Evolutionary conservation across 2,797 vertebrate genomes (phyloP).

Genomic region (Hemitrygon akajei): DNA sequence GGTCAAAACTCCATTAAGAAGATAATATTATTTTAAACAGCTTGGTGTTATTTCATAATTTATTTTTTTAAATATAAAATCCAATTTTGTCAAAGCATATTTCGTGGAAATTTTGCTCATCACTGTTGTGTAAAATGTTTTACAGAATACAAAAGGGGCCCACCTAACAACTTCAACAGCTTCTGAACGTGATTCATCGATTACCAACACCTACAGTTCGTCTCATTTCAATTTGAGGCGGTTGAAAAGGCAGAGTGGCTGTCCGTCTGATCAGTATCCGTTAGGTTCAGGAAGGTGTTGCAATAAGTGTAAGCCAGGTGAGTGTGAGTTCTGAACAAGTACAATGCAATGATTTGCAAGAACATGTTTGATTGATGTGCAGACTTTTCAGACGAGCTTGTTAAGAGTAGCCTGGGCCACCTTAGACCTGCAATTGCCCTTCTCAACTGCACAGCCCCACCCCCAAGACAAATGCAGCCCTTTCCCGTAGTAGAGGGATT

Average conservation of each 20-base stretch:
- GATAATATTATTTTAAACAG: not conserved
- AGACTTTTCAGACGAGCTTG: not conserved
- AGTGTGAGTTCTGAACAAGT: not conserved
- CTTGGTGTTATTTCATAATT: not conserved
- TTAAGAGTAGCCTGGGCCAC: too few species aligned
- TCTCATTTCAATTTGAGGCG: not conserved
- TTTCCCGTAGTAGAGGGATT: too few species aligned
- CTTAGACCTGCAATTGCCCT: too few species aligned
- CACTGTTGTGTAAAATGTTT: not conserved
- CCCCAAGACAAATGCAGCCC: too few species aligned
- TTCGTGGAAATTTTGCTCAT: not conserved
- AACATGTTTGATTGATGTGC: not conserved
- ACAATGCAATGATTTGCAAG: not conserved
- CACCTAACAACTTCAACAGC: not conserved
- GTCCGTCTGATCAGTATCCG: not conserved
- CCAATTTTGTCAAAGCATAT: not conserved
- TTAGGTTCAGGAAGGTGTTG: rapidly evolving
- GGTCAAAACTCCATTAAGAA: too few species aligned
- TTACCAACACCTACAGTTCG: not conserved
- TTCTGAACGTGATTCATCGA: not conserved
- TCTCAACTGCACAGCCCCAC: too few species aligned
- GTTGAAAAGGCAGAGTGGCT: not conserved
- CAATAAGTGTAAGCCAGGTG: not conserved
- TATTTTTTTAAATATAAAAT: not conserved
- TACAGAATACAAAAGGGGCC: not conserved